These are phyloP conservation scores for Salmo trutta DNA, from an alignment of 2,797 vertebrate species.

Conservation along the genomic window DNA sequence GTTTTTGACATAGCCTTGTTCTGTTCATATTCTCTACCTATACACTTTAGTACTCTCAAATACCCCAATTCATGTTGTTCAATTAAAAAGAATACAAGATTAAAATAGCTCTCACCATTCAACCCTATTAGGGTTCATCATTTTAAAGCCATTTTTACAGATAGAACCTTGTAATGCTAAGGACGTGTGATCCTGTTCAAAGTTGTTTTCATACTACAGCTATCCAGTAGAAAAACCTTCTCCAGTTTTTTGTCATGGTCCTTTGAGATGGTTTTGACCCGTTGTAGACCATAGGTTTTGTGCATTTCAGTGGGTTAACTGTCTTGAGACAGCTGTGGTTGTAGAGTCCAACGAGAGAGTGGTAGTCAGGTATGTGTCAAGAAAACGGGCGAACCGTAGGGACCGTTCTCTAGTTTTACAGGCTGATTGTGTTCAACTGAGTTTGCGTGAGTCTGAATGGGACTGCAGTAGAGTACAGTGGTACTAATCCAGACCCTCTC, in stretches of 20 bases:
- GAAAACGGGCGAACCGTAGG: not conserved
- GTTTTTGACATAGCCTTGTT: no score
- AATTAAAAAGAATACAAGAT: no score
- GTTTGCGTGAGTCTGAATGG: not conserved
- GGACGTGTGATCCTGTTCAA: no score
- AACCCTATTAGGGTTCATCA: no score
- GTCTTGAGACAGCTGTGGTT: not conserved
- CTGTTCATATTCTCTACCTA: no score
- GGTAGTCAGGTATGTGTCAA: not conserved
- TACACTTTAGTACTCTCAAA: no score
- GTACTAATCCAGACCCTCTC: slow-evolving; percentile 1
- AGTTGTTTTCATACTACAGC: no score
- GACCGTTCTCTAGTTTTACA: not conserved
- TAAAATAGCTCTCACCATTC: no score
- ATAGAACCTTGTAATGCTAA: no score
- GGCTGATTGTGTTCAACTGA: not conserved
- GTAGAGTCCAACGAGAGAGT: not conserved
- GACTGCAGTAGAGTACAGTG: not conserved
- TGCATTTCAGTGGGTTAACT: not conserved
- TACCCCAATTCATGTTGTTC: no score
- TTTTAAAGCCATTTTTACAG: no score
- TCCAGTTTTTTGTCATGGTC: not conserved
- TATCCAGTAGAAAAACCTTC: not conserved
- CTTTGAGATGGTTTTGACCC: not conserved
- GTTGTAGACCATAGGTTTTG: not conserved